Base-by-base conservation (phyloP, 2,797 vertebrate species). In the Characodon lateralis region DNA sequence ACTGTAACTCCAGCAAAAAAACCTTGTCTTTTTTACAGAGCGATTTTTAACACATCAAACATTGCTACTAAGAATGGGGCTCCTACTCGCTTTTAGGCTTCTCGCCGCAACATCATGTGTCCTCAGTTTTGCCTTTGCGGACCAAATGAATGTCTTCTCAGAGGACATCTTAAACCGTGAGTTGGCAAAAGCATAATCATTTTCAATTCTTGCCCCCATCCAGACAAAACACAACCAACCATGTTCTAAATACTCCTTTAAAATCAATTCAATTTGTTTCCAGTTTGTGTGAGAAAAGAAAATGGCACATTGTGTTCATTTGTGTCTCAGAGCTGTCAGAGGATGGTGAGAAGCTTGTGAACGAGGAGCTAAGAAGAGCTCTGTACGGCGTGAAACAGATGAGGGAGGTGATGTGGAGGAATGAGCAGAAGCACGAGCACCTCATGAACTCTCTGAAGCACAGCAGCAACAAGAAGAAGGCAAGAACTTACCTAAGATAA, bases 341-440 rank as follows among this genome's bases (percentile, higher is more conserved):
- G 87, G 91, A 94, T 77, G 97, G 96, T 0, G 96, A 97, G 90
- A 94, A 91, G 74, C 93, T 96, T 24, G 91, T 95, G 85, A 95
- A 95, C 2, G 95, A 96, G 89, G 97, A 97, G 74, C 92, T 98
- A 90, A 96, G 87, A 83, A 96, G 92, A 82, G 97, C 97, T 65
- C 93, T 99, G 86, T 94, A 94, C 10, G 97, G 97, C 50, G 93
- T 98, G 81, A 98, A 96, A 87, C 95, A 97, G 93, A 98, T 99
- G 95, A 97, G 95, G 95, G 95, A 96, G 78, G 92, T 96, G 91
- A 97, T 98, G 97, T 94, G 95, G 93, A 96, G 76, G 90, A 98
- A 97, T 12, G 95, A 93, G 92, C 95, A 96, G 86, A 98, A 98
- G 78, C 97, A 99, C 0, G 65, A 92, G 71, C 93, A 95, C 73